These are phyloP conservation scores for Champsocephalus gunnari DNA, from an alignment of 2,797 vertebrate species.

Conservation along the genomic window DNA sequence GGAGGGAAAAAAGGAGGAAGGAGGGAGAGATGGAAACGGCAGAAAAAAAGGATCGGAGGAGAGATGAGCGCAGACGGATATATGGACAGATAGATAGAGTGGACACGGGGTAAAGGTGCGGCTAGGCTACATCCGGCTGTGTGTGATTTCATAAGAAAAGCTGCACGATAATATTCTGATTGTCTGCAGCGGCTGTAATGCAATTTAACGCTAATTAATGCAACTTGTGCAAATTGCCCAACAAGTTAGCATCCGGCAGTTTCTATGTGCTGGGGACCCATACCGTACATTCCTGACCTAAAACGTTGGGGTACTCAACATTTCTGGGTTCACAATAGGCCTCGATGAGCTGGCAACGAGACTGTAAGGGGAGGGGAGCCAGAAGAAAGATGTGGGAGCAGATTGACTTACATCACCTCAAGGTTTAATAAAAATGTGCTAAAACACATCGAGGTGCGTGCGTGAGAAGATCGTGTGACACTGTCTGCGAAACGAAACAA, in stretches of 20 bases:
- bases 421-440: constrained; percentile 78
- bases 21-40: constrained; percentile 84
- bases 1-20: constrained; percentile 81
- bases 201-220: no score
- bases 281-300: no score
- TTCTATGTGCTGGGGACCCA: no score
- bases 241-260: no score
- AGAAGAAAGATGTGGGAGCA: constrained; percentile 46
- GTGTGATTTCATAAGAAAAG: constrained; percentile 17
- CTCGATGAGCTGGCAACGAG: no score
- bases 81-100: constrained; percentile 60
- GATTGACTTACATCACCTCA: constrained; percentile 68
- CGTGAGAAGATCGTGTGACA: constrained; percentile 50
- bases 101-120: constrained; percentile 88
- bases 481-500: constrained; percentile 55
- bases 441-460: constrained; percentile 78
- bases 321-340: no score
- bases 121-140: constrained; percentile 68
- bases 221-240: no score
- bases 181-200: no score
- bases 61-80: constrained; percentile 85
- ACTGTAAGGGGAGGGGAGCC: constrained; percentile 49
- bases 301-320: no score
- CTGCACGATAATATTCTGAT: no score
- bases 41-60: constrained; percentile 90